These are phyloP conservation scores for Parthenolecanium corni DNA, from an alignment of 2,888 invertebrate genomes.

Conservation along the genomic window DNA sequence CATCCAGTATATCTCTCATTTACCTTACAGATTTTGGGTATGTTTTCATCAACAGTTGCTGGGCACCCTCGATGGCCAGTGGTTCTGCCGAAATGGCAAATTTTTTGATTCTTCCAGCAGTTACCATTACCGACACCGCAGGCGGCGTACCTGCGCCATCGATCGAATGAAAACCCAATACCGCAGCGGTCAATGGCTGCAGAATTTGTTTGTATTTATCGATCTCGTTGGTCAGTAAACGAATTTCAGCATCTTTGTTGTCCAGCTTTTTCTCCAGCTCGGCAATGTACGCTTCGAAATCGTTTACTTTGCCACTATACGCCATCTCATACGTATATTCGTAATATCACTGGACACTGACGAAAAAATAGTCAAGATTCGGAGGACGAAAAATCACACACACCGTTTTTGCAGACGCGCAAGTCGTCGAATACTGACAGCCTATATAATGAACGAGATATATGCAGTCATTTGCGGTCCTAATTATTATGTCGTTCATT, in stretches of 20 bases:
- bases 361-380: too few species aligned
- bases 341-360: too few species aligned
- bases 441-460: too few species aligned
- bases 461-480: too few species aligned
- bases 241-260: slow-evolving; percentile 65
- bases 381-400: too few species aligned
- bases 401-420: too few species aligned
- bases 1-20: too few species aligned
- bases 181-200: slow-evolving; percentile 54
- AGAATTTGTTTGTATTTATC: slow-evolving; percentile 75
- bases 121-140: neutral
- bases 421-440: too few species aligned
- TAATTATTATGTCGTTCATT: too few species aligned
- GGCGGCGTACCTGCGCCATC: slow-evolving; percentile 4
- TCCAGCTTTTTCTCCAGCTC: slow-evolving; percentile 58
- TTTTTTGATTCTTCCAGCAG: slow-evolving; percentile 33
- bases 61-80: slow-evolving; percentile 42
- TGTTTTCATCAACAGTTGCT: slow-evolving; percentile 56
- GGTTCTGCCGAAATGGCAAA: slow-evolving; percentile 75
- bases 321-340: too few species aligned
- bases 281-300: slow-evolving; percentile 40
- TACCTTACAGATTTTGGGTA: slow-evolving; percentile 58
- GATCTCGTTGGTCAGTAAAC: slow-evolving; percentile 68
- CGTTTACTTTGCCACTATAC: neutral
- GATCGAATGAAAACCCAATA: slow-evolving; percentile 39